Percentiles rank a stretch among this genome's conserved stretches.
Evolutionary conservation across 2,113 vertebrate species (phyloP).

Genomic region (Hepsetus odoe): DNA sequence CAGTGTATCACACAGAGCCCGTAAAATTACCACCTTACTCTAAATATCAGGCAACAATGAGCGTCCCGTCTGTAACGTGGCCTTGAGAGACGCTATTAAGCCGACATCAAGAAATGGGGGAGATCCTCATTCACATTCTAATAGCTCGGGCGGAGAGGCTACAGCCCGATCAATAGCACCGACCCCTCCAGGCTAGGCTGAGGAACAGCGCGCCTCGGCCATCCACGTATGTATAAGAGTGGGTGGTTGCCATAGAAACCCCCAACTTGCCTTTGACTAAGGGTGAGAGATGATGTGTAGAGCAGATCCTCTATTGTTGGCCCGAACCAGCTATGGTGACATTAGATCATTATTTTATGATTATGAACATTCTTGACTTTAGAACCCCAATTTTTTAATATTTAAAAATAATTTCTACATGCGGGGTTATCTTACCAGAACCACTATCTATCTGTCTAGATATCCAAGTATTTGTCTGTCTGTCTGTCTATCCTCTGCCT

Average conservation of each 20-base stretch:
- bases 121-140: slow-evolving; percentile 53
- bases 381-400: not conserved
- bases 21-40: slow-evolving; percentile 29
- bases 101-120: slow-evolving; percentile 38
- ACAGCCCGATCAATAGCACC: slow-evolving; percentile 43
- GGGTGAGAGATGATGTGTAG: slow-evolving; percentile 10
- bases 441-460: no score
- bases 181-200: slow-evolving; percentile 27
- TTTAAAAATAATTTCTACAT: not conserved
- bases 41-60: slow-evolving; percentile 43
- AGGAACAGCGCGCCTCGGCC: slow-evolving; percentile 33
- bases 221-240: slow-evolving; percentile 45
- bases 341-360: not conserved
- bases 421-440: not conserved
- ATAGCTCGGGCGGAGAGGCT: slow-evolving; percentile 44
- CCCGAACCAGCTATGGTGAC: not conserved
- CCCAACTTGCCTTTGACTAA: slow-evolving; percentile 48
- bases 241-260: slow-evolving; percentile 59
- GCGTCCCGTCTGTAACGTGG: slow-evolving; percentile 35
- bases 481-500: no score
- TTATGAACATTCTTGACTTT: not conserved
- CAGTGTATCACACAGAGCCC: slow-evolving; percentile 12
- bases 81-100: slow-evolving; percentile 42
- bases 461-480: no score
- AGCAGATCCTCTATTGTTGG: slow-evolving; percentile 37